phyloP scores from a whole-genome alignment of 2,888 invertebrate genomes.

The Erebia ligea region DNA sequence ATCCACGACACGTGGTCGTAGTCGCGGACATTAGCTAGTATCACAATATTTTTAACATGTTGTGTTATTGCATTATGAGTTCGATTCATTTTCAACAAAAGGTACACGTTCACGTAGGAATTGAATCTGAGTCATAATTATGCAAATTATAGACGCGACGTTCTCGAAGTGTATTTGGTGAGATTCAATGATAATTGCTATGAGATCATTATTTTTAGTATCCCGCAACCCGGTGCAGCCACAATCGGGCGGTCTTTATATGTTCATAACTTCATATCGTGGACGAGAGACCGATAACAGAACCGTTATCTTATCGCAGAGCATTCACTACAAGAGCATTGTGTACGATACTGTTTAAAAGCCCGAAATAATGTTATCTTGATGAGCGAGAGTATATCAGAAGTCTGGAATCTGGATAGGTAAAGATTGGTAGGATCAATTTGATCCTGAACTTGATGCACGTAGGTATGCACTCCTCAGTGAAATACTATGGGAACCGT shows the following conservation, averaged over 20 bases:
- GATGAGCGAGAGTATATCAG: not conserved
- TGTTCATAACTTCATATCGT: too few species aligned
- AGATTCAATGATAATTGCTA: not conserved
- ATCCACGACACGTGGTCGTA: too few species aligned
- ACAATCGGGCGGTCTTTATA: not conserved
- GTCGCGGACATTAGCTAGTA: too few species aligned
- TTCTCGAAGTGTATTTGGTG: not conserved
- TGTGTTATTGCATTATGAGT: not conserved
- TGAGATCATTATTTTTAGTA: conserved; percentile 12
- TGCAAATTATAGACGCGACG: not conserved
- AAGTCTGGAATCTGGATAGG: not conserved
- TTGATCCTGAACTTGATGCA: conserved; percentile 8
- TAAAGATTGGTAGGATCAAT: not conserved
- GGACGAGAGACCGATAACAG: conserved; percentile 20
- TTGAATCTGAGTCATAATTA: conserved; percentile 10
- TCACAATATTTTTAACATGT: not conserved
- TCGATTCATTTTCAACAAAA: not conserved
- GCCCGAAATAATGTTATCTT: not conserved
- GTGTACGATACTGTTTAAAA: conserved; percentile 15
- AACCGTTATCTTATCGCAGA: conserved; percentile 34
- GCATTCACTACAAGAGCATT: conserved; percentile 9
- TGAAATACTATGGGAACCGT: not conserved
- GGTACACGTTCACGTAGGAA: not conserved
- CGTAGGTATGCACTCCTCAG: not conserved
- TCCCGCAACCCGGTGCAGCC: conserved; percentile 1